Percentiles rank a stretch among this genome's conserved stretches.
phyloP scores from a whole-genome alignment of 2,113 vertebrate species.

The Euleptes europaea region DNA sequence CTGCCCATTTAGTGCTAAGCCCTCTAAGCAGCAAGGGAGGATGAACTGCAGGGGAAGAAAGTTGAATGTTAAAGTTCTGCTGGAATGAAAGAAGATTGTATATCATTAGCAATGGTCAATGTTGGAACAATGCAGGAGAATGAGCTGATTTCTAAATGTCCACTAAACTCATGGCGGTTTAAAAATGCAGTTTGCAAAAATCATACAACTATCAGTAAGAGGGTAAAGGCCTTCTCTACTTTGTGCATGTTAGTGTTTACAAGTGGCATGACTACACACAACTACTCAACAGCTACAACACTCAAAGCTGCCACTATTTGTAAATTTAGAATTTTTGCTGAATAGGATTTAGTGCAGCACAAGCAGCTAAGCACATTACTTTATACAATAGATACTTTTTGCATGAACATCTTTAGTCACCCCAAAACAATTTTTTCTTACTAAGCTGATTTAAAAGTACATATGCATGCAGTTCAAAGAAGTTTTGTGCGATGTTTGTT shows the following conservation, averaged over 20 bases:
- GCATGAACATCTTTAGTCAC: slow-evolving; percentile 16
- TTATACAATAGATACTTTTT: slow-evolving; percentile 44
- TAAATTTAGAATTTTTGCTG: slow-evolving; percentile 68
- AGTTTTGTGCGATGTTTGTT: slow-evolving; percentile 13
- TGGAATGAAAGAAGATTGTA: background rate
- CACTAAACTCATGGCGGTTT: slow-evolving; percentile 22
- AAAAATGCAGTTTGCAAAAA: slow-evolving; percentile 17
- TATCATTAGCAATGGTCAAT: background rate
- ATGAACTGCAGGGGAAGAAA: background rate
- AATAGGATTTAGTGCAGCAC: slow-evolving; percentile 52
- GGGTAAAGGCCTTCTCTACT: slow-evolving; percentile 52
- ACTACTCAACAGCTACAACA: slow-evolving; percentile 55
- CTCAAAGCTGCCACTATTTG: slow-evolving; percentile 58
- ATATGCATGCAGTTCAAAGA: slow-evolving; percentile 44
- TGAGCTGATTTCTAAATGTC: slow-evolving; percentile 2
- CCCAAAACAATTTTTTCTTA: slow-evolving; percentile 48
- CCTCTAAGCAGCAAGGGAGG: background rate
- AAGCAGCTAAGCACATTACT: slow-evolving; percentile 47
- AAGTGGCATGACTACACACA: slow-evolving; percentile 43
- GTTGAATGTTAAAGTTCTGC: background rate
- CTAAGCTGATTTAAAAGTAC: slow-evolving; percentile 51
- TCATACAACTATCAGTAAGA: slow-evolving; percentile 55
- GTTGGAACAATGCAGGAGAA: background rate
- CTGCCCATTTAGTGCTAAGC: background rate
- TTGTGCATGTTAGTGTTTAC: slow-evolving; percentile 66